Evolutionary conservation across 2,888 invertebrate species (phyloP).

Genomic region (Timandra comae): DNA sequence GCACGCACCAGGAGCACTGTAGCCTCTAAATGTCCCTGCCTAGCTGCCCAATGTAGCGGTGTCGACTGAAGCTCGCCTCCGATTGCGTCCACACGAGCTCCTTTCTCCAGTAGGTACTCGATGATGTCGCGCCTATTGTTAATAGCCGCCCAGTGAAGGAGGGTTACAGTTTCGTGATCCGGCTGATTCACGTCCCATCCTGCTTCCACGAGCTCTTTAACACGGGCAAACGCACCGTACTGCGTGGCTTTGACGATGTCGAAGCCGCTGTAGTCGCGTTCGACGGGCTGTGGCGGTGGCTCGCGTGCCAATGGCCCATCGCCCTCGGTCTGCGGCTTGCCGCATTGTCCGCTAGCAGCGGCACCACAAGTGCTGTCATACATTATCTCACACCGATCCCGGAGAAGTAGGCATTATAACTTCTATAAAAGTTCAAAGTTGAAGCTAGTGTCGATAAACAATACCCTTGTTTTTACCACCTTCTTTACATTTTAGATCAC

Average conservation of each 20-base stretch:
- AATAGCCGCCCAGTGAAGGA: conserved; percentile 99
- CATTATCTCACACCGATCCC: conserved; percentile 53
- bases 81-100: conserved; percentile 88
- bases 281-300: conserved; percentile 77
- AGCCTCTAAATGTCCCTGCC: conserved; percentile 92
- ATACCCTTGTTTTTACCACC: too few relatives aligned
- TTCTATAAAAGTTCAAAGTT: too few relatives aligned
- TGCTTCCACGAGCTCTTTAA: conserved; percentile 91
- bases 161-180: conserved; percentile 95
- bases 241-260: conserved; percentile 98
- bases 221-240: conserved; percentile 91
- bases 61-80: conserved; percentile 98
- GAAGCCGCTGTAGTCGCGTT: conserved; percentile 85
- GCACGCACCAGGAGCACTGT: conserved; percentile 86
- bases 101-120: conserved; percentile 89
- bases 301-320: conserved; percentile 79
- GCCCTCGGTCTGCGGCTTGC: conserved; percentile 78
- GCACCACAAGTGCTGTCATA: conserved; percentile 85
- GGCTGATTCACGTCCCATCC: conserved; percentile 97
- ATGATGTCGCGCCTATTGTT: conserved; percentile 97
- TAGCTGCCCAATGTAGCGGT: conserved; percentile 98
- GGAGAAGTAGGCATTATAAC: conserved; percentile 16
- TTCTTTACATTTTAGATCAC: too few relatives aligned
- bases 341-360: conserved; percentile 80
- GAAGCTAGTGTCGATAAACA: too few relatives aligned